Conservation (phyloP, 2,888 invertebrate species). For the Ennomos erosarius region DNA sequence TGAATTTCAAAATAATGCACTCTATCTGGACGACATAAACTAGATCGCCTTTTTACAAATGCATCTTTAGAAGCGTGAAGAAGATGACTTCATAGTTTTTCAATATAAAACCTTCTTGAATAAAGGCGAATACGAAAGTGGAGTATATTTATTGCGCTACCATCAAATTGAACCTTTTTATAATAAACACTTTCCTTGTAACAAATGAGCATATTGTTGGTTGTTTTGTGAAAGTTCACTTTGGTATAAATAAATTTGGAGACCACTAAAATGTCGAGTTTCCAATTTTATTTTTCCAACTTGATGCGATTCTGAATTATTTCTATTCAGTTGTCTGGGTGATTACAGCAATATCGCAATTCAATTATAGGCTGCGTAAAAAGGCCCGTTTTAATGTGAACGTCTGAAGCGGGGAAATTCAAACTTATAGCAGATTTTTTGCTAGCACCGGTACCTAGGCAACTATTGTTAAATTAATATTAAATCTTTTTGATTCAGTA, state of each 20-base stretch:
- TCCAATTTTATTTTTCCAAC: slow-evolving; percentile 12
- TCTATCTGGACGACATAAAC: not conserved
- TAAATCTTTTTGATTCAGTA: no score
- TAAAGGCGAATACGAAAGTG: slow-evolving; percentile 29
- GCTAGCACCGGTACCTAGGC: no score
- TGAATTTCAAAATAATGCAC: no score
- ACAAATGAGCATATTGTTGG: slow-evolving; percentile 34
- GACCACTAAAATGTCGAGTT: slow-evolving; percentile 14
- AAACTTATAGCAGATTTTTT: no score
- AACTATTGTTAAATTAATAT: no score
- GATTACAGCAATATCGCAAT: no score
- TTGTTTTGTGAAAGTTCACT: slow-evolving; percentile 37
- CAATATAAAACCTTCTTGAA: slow-evolving; percentile 16
- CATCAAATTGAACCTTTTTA: slow-evolving; percentile 33
- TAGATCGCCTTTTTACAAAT: slow-evolving; percentile 5
- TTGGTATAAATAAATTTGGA: slow-evolving; percentile 12
- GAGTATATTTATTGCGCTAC: slow-evolving; percentile 35
- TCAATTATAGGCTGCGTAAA: no score
- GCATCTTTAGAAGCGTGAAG: slow-evolving; percentile 3
- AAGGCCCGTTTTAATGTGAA: no score
- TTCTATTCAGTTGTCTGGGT: no score
- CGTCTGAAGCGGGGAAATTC: no score
- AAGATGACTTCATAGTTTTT: slow-evolving; percentile 21
- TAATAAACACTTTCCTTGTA: slow-evolving; percentile 29
- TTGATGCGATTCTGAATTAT: not conserved